phyloP scores from a whole-genome alignment of 2,888 invertebrate genomes.

The Hyposoter didymator region DNA sequence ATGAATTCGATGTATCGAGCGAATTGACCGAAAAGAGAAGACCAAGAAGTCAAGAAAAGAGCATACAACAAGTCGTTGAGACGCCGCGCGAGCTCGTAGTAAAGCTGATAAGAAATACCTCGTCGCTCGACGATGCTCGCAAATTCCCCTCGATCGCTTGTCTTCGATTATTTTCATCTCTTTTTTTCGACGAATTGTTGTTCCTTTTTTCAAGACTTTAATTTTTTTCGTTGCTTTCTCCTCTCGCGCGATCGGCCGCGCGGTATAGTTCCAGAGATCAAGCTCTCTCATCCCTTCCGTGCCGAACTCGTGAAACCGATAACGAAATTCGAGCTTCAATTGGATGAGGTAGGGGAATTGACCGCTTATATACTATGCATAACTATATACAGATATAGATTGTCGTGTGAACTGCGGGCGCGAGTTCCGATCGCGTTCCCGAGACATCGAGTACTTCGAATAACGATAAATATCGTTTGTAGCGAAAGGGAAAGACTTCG shows the following conservation, averaged over 20 bases:
- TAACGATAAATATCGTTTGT: constrained; percentile 80
- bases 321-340: constrained; percentile 68
- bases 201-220: constrained; percentile 42
- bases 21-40: constrained; percentile 24
- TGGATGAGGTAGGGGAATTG: constrained; percentile 49
- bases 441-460: constrained; percentile 75
- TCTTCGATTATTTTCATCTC: constrained; percentile 64
- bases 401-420: constrained; percentile 40
- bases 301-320: constrained; percentile 58
- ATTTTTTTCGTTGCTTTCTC: not conserved
- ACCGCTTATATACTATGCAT: constrained; percentile 36
- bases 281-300: constrained; percentile 41
- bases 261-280: constrained; percentile 56
- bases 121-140: constrained; percentile 63
- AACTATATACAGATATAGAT: not conserved
- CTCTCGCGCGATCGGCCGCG: constrained; percentile 37
- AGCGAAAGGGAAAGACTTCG: constrained; percentile 30
- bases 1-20: constrained; percentile 38
- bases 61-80: constrained; percentile 59
- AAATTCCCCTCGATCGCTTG: constrained; percentile 66
- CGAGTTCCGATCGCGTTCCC: constrained; percentile 62
- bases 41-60: constrained; percentile 16
- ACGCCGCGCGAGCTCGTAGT: constrained; percentile 60
- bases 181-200: constrained; percentile 26
- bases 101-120: constrained; percentile 60